phyloP scores from a whole-genome alignment of 2,797 vertebrate species.

The Paedocypris micromegethes region DNA sequence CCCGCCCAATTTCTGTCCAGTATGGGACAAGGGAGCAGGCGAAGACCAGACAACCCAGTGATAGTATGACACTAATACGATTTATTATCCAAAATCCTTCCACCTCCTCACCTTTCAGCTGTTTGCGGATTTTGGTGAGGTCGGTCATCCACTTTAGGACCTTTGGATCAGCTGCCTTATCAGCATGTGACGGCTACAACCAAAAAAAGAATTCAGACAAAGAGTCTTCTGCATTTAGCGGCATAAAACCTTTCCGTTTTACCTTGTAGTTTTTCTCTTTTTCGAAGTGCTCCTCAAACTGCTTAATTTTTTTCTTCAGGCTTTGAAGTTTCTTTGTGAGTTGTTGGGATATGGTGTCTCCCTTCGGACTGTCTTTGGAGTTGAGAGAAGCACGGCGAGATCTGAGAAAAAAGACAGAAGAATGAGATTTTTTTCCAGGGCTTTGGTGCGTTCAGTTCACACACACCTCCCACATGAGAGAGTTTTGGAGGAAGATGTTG shows the following conservation, averaged over 20 bases:
- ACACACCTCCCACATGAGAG: slow-evolving; percentile 79
- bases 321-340: slow-evolving; percentile 93
- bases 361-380: slow-evolving; percentile 84
- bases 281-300: slow-evolving; percentile 97
- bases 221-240: neutral
- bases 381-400: slow-evolving; percentile 85
- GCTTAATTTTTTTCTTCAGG: slow-evolving; percentile 92
- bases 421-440: neutral
- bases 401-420: slow-evolving; percentile 55
- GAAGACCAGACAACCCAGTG: slow-evolving; percentile 27
- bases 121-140: slow-evolving; percentile 90
- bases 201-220: neutral
- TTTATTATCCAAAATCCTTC: slow-evolving; percentile 30
- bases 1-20: slow-evolving; percentile 46
- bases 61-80: slow-evolving; percentile 29
- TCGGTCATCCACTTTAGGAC: slow-evolving; percentile 99
- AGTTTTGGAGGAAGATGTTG: slow-evolving; percentile 84
- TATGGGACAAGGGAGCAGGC: slow-evolving; percentile 29
- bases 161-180: slow-evolving; percentile 96
- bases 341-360: slow-evolving; percentile 85
- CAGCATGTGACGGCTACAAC: slow-evolving; percentile 85
- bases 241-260: slow-evolving; percentile 18
- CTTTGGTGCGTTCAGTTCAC: neutral
- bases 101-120: slow-evolving; percentile 82
- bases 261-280: slow-evolving; percentile 93